phyloP scores from a whole-genome alignment of 1,140 invertebrate genomes.

The Drosophila orena region DNA sequence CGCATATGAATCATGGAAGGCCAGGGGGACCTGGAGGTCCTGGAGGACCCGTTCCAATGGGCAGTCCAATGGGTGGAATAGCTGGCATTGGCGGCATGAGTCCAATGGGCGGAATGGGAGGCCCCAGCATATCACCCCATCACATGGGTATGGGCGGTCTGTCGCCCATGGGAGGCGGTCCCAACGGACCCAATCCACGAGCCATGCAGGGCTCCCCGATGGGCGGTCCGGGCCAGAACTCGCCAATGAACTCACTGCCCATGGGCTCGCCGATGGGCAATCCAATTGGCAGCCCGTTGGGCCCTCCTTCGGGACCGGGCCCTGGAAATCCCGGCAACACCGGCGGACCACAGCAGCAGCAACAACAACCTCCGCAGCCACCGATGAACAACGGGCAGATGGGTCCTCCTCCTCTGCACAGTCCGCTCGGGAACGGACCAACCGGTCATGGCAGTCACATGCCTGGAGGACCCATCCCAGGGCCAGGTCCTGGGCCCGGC shows the following conservation, averaged over 20 bases:
- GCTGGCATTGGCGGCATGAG: constrained; percentile 87
- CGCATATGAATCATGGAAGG: constrained; percentile 82
- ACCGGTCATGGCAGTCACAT: constrained; percentile 72
- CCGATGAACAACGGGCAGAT: constrained; percentile 84
- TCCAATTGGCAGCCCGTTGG: constrained; percentile 91
- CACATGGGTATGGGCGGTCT: constrained; percentile 88
- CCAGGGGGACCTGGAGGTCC: constrained; percentile 58
- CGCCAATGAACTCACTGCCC: constrained; percentile 90
- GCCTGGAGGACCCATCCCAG: constrained; percentile 74
- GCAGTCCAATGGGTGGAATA: constrained; percentile 84
- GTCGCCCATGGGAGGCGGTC: constrained; percentile 88
- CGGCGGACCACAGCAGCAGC: constrained; percentile 48
- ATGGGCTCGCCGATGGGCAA: constrained; percentile 90
- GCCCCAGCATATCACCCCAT: constrained; percentile 87
- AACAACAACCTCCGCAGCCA: constrained; percentile 77
- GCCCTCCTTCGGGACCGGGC: constrained; percentile 86
- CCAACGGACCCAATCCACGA: constrained; percentile 85
- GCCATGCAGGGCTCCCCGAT: constrained; percentile 87
- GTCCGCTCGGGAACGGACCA: constrained; percentile 81
- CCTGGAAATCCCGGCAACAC: constrained; percentile 85
- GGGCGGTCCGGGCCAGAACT: constrained; percentile 84
- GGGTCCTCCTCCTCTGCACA: constrained; percentile 80
- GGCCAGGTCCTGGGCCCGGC: constrained; percentile 69
- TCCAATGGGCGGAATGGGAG: constrained; percentile 87
- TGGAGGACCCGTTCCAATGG: constrained; percentile 75